These are phyloP conservation scores for Hedychridium roseum DNA, from an alignment of 2,888 invertebrate genomes.

Conservation along the genomic window DNA sequence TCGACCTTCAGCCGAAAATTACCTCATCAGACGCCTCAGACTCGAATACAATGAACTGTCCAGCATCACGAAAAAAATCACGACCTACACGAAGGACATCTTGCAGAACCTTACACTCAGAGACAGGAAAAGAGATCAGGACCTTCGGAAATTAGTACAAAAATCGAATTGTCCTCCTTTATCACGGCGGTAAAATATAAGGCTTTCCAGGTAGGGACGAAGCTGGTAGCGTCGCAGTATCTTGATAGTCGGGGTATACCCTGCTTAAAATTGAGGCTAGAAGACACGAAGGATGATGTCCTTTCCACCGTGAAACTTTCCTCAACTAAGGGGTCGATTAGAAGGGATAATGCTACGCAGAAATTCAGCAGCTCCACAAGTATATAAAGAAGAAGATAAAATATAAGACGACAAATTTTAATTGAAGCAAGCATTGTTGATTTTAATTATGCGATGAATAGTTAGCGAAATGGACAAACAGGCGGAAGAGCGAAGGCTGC, in stretches of 20 bases:
- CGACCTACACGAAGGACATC: conserved; percentile 42
- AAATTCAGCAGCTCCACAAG: too few species aligned
- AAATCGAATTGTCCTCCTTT: neutral
- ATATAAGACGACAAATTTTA: too few species aligned
- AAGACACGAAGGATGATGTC: too few species aligned
- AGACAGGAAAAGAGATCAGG: conserved; percentile 15
- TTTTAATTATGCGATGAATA: too few species aligned
- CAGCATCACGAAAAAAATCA: conserved; percentile 41
- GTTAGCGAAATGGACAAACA: too few species aligned
- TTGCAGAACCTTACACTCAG: conserved; percentile 28
- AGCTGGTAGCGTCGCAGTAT: conserved; percentile 19
- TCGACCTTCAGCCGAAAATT: conserved; percentile 22
- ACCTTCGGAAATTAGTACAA: conserved; percentile 15
- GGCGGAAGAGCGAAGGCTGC: too few species aligned
- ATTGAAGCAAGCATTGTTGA: too few species aligned
- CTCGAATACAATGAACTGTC: conserved; percentile 41
- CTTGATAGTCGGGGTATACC: conserved; percentile 21
- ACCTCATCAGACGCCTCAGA: conserved; percentile 35
- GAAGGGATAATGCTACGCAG: too few species aligned
- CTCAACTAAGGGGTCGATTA: too few species aligned
- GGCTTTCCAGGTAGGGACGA: conserved; percentile 15
- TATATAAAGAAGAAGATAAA: too few species aligned
- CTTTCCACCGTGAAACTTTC: too few species aligned
- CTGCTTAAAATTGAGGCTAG: conserved; percentile 26
- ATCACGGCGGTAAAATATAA: neutral